Conservation (phyloP, 92 coral and sea anemone species). For the Parazoanthus swiftii region DNA sequence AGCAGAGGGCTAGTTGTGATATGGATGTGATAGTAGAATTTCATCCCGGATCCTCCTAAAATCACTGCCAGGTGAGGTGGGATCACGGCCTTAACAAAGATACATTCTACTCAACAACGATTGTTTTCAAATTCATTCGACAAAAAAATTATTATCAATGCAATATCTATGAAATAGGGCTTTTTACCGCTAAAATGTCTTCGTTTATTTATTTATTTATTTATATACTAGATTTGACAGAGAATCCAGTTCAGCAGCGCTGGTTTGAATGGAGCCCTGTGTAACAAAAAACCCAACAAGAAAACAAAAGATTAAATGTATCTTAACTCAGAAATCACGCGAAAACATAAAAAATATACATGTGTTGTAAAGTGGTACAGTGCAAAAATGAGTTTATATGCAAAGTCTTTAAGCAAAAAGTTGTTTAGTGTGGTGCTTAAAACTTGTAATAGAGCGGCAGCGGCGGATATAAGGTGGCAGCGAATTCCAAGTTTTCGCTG, state of each 20-base stretch:
- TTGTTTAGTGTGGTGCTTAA: slow-evolving; percentile 50
- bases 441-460: slow-evolving; percentile 47
- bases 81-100: too few species aligned
- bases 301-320: slow-evolving; percentile 37
- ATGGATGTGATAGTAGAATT: too few species aligned
- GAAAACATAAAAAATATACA: slow-evolving; percentile 43
- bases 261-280: slow-evolving; percentile 47
- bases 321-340: slow-evolving; percentile 48
- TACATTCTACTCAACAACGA: too few species aligned
- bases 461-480: slow-evolving; percentile 47
- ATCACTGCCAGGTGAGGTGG: too few species aligned
- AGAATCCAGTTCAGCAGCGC: slow-evolving; percentile 47
- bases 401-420: slow-evolving; percentile 41
- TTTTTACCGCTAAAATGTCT: too few species aligned
- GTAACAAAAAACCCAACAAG: slow-evolving; percentile 43
- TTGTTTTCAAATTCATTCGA: neutral
- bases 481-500: slow-evolving; percentile 41
- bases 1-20: too few species aligned
- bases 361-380: slow-evolving; percentile 39
- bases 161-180: too few species aligned
- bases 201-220: neutral
- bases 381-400: slow-evolving; percentile 34
- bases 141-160: too few species aligned
- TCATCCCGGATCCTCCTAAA: too few species aligned
- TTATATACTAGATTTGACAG: slow-evolving; percentile 42